A percentile compares a stretch with the other conserved stretches of the same genome.
These are phyloP conservation scores for Xenopus borealis DNA, from an alignment of 2,113 vertebrate genomes.

Conservation along the genomic window DNA sequence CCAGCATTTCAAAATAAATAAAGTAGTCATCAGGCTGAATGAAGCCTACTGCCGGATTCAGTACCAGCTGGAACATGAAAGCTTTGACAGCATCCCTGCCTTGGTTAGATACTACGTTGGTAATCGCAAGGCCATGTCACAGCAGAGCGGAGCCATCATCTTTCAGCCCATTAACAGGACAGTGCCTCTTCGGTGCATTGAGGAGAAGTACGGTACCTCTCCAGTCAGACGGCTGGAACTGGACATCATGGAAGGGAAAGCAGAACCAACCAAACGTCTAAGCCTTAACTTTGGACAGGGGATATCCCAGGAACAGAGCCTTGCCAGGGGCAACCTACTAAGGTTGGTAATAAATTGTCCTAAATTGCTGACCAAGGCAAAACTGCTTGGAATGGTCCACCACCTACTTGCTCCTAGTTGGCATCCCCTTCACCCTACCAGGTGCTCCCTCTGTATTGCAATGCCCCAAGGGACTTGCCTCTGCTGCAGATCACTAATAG, in stretches of 20 bases:
- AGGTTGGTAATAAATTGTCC: conserved; percentile 66
- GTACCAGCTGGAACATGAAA: conserved; percentile 87
- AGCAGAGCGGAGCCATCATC: conserved; percentile 89
- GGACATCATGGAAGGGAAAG: conserved; percentile 60
- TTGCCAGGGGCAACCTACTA: conserved; percentile 71
- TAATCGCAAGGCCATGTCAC: conserved; percentile 85
- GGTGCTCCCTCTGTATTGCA: no score
- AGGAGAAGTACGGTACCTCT: conserved; percentile 80
- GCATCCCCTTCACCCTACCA: no score
- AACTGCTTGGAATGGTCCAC: no score
- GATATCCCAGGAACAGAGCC: conserved; percentile 64
- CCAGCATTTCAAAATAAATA: conserved; percentile 96
- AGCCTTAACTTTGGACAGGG: conserved; percentile 75
- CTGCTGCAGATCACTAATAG: no score
- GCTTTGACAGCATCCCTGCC: conserved; percentile 87
- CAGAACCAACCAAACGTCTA: conserved; percentile 71
- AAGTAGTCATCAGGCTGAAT: conserved; percentile 76
- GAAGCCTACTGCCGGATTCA: conserved; percentile 90
- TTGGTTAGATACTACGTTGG: conserved; percentile 91
- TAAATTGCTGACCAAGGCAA: no score
- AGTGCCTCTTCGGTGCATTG: conserved; percentile 84
- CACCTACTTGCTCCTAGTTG: no score
- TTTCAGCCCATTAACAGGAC: conserved; percentile 91
- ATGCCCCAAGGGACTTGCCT: no score
- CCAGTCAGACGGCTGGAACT: conserved; percentile 49